phyloP scores from a whole-genome alignment of 2,797 vertebrate genomes.

The Oreochromis mossambicus region DNA sequence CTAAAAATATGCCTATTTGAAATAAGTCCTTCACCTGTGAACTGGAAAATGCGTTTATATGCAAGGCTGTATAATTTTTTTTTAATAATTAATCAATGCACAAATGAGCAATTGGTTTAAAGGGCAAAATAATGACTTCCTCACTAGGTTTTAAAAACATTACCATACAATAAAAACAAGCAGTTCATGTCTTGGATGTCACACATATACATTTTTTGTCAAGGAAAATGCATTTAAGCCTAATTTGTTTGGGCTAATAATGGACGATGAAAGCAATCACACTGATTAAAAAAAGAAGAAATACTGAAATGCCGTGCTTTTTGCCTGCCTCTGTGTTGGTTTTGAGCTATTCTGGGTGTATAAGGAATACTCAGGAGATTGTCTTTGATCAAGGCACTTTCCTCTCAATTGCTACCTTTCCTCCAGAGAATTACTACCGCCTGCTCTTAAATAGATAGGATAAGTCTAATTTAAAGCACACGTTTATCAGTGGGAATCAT shows the following conservation, averaged over 20 bases:
- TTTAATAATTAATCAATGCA: neutral
- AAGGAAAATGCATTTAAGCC: neutral
- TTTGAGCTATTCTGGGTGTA: neutral
- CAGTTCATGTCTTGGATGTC: neutral
- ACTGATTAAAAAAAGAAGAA: neutral
- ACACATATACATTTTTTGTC: neutral
- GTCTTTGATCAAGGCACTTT: neutral
- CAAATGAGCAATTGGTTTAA: neutral
- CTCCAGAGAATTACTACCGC: neutral
- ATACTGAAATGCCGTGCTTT: fast-evolving
- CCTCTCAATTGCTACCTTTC: neutral
- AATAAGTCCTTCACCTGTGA: neutral
- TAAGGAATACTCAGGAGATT: neutral
- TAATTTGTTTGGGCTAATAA: neutral
- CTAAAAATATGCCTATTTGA: neutral
- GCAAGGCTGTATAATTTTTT: neutral
- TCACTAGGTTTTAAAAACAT: neutral
- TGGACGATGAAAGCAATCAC: neutral
- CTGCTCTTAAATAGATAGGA: neutral
- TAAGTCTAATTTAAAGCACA: neutral
- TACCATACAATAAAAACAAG: neutral
- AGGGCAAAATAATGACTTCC: neutral
- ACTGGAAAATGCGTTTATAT: neutral
- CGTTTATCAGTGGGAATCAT: neutral
- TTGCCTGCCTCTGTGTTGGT: neutral